These are phyloP conservation scores for Conistra vaccinii DNA, from an alignment of 2,888 invertebrate species.

Conservation along the genomic window DNA sequence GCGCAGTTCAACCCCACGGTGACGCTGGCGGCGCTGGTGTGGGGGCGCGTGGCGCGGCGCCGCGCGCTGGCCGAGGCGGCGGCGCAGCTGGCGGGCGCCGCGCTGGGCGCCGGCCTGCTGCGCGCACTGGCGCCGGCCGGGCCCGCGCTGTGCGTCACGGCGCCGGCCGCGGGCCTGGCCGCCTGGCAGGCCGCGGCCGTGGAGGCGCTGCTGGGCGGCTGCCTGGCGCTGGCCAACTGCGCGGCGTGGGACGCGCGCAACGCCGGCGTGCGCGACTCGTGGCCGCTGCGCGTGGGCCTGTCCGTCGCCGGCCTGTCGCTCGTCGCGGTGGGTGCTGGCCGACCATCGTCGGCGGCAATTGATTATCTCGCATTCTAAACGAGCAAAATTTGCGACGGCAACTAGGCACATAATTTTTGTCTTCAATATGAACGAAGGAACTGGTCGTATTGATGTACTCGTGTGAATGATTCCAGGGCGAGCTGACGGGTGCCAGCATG, in stretches of 20 bases:
- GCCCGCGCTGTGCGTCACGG: conserved; percentile 76
- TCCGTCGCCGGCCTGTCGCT: conserved; percentile 92
- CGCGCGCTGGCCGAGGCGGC: conserved; percentile 88
- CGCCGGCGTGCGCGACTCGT: conserved; percentile 91
- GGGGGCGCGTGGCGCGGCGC: conserved; percentile 88
- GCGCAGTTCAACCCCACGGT: conserved; percentile 95
- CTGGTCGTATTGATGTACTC: not conserved
- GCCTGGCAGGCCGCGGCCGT: conserved; percentile 87
- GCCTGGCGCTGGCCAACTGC: conserved; percentile 92
- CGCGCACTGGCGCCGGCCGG: conserved; percentile 88
- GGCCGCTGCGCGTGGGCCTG: conserved; percentile 92
- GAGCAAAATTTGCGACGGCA: too few relatives aligned
- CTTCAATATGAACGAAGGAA: not conserved
- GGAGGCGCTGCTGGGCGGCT: conserved; percentile 92
- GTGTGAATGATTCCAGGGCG: conserved; percentile 87
- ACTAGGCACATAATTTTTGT: not conserved
- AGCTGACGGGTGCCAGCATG: conserved; percentile 93
- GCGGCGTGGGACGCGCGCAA: conserved; percentile 94
- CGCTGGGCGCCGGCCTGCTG: conserved; percentile 88
- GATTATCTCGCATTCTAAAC: not conserved
- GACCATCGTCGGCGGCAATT: not conserved
- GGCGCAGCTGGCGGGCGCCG: conserved; percentile 93
- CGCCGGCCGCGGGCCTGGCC: conserved; percentile 85
- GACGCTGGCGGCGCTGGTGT: conserved; percentile 91
- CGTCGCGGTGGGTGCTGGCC: conserved; percentile 89